Evolutionary conservation across 2,797 vertebrate species (phyloP).

Genomic region (Pangasius mekongensis): DNA sequence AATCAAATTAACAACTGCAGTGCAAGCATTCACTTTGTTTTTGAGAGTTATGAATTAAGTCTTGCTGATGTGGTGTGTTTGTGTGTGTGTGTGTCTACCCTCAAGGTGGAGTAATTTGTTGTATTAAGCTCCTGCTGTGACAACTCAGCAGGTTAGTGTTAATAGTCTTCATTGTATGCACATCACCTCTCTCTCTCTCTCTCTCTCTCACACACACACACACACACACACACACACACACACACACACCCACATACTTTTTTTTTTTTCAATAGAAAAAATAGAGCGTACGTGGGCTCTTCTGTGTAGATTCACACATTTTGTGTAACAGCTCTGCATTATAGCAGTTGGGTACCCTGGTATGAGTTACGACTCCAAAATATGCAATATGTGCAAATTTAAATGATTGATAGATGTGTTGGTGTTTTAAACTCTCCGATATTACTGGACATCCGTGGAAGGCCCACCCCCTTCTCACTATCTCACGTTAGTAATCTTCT

Average conservation of each 20-base stretch:
- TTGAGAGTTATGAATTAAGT: slow-evolving; percentile 28
- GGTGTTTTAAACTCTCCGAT: background rate
- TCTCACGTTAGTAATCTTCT: background rate
- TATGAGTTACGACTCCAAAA: background rate
- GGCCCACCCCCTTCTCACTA: background rate
- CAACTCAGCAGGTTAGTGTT: background rate
- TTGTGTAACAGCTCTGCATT: background rate
- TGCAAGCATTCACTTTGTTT: slow-evolving; percentile 27
- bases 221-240: slow-evolving; percentile 7
- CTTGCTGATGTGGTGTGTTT: background rate
- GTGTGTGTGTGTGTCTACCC: background rate
- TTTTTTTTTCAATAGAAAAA: background rate
- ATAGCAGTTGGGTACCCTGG: background rate
- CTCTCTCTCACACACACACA: background rate
- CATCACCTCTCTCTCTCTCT: no score
- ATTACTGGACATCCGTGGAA: background rate
- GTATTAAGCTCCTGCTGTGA: slow-evolving; percentile 44
- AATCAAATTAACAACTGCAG: slow-evolving; percentile 45
- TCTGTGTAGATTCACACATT: background rate
- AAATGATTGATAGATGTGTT: background rate
- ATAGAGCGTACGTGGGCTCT: background rate
- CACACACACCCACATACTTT: no score
- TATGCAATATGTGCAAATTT: background rate
- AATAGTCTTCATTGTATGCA: slow-evolving; percentile 37
- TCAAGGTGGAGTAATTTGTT: slow-evolving; percentile 29